Conservation (phyloP, 2,797 vertebrate species). For the Hylomyscus alleni region DNA sequence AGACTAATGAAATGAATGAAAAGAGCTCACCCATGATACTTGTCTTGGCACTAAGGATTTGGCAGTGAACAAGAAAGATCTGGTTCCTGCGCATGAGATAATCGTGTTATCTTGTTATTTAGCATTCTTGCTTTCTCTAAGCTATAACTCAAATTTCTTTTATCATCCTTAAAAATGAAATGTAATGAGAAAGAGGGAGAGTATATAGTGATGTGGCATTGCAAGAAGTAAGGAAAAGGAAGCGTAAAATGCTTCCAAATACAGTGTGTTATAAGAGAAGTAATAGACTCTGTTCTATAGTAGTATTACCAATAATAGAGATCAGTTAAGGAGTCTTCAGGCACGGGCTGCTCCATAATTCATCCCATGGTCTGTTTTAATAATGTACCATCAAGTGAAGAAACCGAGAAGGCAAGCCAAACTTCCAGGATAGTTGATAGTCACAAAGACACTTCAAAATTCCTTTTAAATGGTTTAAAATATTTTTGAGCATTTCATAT, state of each 20-base stretch:
- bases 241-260: not conserved
- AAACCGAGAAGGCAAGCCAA: not conserved
- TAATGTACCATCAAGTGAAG: not conserved
- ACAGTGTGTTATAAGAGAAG: not conserved
- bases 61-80: not conserved
- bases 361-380: not conserved
- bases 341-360: not conserved
- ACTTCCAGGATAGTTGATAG: not conserved
- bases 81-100: not conserved
- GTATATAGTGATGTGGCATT: not conserved
- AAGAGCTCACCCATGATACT: not conserved
- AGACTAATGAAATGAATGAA: not conserved
- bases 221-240: not conserved
- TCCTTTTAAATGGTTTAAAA: not conserved
- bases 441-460: not conserved
- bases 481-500: not conserved
- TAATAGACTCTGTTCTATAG: not conserved
- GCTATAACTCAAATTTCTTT: not conserved
- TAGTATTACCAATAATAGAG: not conserved
- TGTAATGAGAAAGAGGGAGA: not conserved
- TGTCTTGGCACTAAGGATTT: not conserved
- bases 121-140: constrained; percentile 44
- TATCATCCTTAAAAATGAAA: not conserved
- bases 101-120: not conserved
- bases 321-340: not conserved